A percentile compares a stretch with the other conserved stretches of the same genome.
These are phyloP conservation scores for Zhuqinia jingwanae DNA, from an alignment of 2,888 invertebrate species.

Conservation along the genomic window DNA sequence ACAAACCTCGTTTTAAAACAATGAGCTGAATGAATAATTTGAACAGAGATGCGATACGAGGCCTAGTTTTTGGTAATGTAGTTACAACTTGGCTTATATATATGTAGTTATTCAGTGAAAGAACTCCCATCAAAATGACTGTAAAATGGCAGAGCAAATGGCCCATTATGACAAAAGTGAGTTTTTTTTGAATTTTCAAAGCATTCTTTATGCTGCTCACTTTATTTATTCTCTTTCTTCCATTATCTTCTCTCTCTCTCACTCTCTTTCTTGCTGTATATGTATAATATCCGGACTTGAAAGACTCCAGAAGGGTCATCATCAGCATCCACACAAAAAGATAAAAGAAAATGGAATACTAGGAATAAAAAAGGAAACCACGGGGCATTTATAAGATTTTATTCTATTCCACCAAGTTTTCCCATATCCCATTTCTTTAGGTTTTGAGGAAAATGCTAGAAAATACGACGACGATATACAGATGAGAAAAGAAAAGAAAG, in stretches of 20 bases:
- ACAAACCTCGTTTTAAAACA: background rate
- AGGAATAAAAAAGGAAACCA: constrained; percentile 47
- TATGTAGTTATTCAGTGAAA: constrained; percentile 24
- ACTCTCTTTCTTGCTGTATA: too few species aligned
- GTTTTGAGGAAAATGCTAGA: background rate
- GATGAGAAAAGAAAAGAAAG: background rate
- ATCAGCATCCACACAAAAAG: constrained; percentile 13
- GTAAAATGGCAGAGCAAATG: constrained; percentile 46
- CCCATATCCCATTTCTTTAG: constrained; percentile 44
- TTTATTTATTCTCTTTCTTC: constrained; percentile 8
- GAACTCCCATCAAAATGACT: constrained; percentile 42
- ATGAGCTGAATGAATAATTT: constrained; percentile 21
- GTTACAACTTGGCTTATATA: background rate
- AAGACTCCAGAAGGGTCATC: constrained; percentile 23
- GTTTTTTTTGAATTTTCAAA: constrained; percentile 41
- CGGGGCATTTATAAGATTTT: constrained; percentile 43
- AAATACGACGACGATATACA: background rate
- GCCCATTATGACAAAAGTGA: constrained; percentile 33
- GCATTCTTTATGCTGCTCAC: background rate
- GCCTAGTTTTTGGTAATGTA: background rate
- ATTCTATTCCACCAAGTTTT: constrained; percentile 33
- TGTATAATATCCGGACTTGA: too few species aligned
- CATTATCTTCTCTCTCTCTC: background rate
- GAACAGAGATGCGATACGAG: too few species aligned
- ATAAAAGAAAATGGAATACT: constrained; percentile 46